Evolutionary conservation across 2,113 vertebrate species (phyloP).

Genomic region (Tretioscincus oriximinensis): DNA sequence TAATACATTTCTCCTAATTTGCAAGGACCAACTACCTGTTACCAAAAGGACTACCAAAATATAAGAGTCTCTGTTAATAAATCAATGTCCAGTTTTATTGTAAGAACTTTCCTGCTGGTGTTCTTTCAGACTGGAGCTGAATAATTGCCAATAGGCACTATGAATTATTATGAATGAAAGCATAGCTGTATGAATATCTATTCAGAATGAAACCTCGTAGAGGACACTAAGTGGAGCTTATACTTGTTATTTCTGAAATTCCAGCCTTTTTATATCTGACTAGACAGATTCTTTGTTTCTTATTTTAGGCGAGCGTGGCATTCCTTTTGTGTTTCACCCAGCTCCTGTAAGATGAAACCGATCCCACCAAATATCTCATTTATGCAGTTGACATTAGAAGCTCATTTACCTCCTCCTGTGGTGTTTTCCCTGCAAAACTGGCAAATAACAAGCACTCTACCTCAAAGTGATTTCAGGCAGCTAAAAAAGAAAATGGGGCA

Average conservation of each 20-base stretch:
- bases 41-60: no score
- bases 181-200: neutral
- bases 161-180: neutral
- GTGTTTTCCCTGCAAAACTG: slow-evolving; percentile 15
- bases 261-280: neutral
- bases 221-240: neutral
- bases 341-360: slow-evolving; percentile 24
- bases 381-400: slow-evolving; percentile 25
- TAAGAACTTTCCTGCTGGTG: no score
- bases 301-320: neutral
- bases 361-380: neutral
- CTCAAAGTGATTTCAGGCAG: slow-evolving; percentile 20
- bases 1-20: no score
- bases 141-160: no score
- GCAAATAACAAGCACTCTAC: slow-evolving; percentile 13
- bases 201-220: neutral
- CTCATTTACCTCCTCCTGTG: slow-evolving; percentile 14
- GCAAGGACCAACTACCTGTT: no score
- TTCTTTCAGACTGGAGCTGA: no score
- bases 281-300: neutral
- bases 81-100: no score
- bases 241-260: neutral
- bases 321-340: slow-evolving; percentile 1
- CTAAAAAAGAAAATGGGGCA: neutral
- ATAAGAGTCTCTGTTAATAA: no score